Evolutionary conservation across 2,797 vertebrate species (phyloP).

Genomic region (Limosa lapponica): DNA sequence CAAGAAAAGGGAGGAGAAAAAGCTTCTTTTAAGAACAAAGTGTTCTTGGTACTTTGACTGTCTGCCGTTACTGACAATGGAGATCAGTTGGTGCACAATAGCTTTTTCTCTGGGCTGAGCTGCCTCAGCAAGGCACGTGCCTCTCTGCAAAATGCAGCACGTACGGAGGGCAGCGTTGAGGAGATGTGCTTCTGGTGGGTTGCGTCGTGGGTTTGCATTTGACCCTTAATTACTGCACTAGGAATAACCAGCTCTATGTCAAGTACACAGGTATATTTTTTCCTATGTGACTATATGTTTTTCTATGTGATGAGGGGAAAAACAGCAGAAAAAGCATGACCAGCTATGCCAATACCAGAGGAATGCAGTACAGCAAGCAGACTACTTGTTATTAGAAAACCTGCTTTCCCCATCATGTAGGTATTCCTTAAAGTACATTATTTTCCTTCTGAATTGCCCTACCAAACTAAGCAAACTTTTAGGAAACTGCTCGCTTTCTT

Average conservation of each 20-base stretch:
- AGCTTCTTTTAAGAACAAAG: not conserved
- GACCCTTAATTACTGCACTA: not conserved
- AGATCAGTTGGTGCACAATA: not conserved
- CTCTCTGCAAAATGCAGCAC: not conserved
- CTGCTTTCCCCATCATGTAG: rapidly evolving
- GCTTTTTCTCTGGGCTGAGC: not conserved
- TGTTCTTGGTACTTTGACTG: not conserved
- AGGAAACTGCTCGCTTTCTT: not conserved
- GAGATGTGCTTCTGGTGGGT: not conserved
- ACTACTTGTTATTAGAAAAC: not conserved
- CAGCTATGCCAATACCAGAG: not conserved
- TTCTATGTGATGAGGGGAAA: not conserved
- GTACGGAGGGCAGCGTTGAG: not conserved
- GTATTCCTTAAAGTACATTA: not conserved
- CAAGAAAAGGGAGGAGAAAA: not conserved
- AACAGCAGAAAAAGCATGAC: not conserved
- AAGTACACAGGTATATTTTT: not conserved
- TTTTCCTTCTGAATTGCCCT: not conserved
- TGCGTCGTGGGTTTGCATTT: not conserved
- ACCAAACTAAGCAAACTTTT: not conserved
- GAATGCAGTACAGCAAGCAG: not conserved
- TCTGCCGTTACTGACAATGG: not conserved
- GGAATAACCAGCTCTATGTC: not conserved
- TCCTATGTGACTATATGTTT: not conserved
- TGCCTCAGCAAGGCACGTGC: not conserved